Evolutionary conservation across 1,140 invertebrate species (phyloP).

Genomic region (Vanessa atalanta): DNA sequence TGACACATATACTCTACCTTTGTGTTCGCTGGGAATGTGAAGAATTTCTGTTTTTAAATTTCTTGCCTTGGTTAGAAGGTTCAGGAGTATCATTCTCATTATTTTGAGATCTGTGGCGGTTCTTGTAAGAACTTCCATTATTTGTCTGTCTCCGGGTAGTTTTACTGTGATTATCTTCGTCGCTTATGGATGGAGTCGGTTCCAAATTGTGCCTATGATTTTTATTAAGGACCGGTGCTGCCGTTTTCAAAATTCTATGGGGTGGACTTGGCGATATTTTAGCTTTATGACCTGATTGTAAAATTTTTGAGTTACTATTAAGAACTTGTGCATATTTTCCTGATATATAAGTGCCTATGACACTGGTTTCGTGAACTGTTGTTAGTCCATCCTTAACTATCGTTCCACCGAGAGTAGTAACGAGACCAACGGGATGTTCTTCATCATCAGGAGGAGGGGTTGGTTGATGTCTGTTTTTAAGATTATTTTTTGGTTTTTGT

Average conservation of each 20-base stretch:
- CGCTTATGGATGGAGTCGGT: slow-evolving; percentile 83
- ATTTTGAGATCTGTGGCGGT: slow-evolving; percentile 72
- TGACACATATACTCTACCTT: slow-evolving; percentile 57
- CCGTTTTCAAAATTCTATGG: slow-evolving; percentile 87
- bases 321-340: slow-evolving; percentile 93
- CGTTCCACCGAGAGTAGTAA: slow-evolving; percentile 90
- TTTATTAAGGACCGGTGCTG: slow-evolving; percentile 83
- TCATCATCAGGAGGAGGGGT: slow-evolving; percentile 75
- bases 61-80: slow-evolving; percentile 66
- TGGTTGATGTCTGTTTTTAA: slow-evolving; percentile 74
- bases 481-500: slow-evolving; percentile 72
- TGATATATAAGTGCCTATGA: slow-evolving; percentile 92
- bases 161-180: slow-evolving; percentile 81
- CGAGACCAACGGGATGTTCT: slow-evolving; percentile 87
- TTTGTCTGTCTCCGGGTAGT: slow-evolving; percentile 79
- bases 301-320: slow-evolving; percentile 86
- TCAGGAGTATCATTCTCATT: slow-evolving; percentile 60
- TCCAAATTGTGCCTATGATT: slow-evolving; percentile 81
- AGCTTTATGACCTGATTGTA: slow-evolving; percentile 72
- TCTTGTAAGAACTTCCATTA: slow-evolving; percentile 75
- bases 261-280: slow-evolving; percentile 85
- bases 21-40: slow-evolving; percentile 57
- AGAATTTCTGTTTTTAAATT: slow-evolving; percentile 74
- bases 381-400: slow-evolving; percentile 91
- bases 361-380: slow-evolving; percentile 92